A percentile compares a stretch with the other conserved stretches of the same genome.
Evolutionary conservation across 2,113 vertebrate species (phyloP).

Genomic region (Gambusia affinis): DNA sequence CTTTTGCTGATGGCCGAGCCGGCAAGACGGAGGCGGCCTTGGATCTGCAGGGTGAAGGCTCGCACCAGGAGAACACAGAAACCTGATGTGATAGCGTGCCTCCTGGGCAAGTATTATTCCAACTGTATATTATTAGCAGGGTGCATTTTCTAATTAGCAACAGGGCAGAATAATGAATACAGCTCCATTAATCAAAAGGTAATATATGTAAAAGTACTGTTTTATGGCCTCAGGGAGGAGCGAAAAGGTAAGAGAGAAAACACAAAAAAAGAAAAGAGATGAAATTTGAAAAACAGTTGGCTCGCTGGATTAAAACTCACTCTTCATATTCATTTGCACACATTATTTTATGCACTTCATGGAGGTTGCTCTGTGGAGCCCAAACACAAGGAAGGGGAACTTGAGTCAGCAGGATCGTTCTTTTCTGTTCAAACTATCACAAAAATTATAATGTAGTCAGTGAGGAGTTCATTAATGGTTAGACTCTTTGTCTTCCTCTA

Average conservation of each 20-base stretch:
- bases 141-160: slow-evolving; percentile 85
- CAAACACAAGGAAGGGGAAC: slow-evolving; percentile 57
- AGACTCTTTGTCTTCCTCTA: background rate
- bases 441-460: slow-evolving; percentile 31
- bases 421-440: slow-evolving; percentile 42
- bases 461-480: background rate
- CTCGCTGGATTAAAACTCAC: slow-evolving; percentile 61
- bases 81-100: slow-evolving; percentile 77
- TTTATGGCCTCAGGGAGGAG: slow-evolving; percentile 80
- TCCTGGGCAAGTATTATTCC: slow-evolving; percentile 84
- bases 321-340: slow-evolving; percentile 77
- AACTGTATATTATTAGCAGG: slow-evolving; percentile 84
- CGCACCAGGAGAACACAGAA: slow-evolving; percentile 54
- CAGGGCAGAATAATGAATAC: slow-evolving; percentile 86
- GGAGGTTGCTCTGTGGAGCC: slow-evolving; percentile 58
- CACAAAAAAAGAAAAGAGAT: slow-evolving; percentile 64
- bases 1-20: slow-evolving; percentile 69
- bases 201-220: slow-evolving; percentile 86
- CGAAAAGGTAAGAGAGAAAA: slow-evolving; percentile 78
- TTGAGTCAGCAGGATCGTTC: slow-evolving; percentile 50
- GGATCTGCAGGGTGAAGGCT: slow-evolving; percentile 52
- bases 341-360: slow-evolving; percentile 74
- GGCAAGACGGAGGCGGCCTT: slow-evolving; percentile 34
- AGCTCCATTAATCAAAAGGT: slow-evolving; percentile 87
- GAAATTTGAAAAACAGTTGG: slow-evolving; percentile 73